These are phyloP conservation scores for Dascyllus trimaculatus DNA, from an alignment of 2,113 vertebrate species.

Conservation along the genomic window DNA sequence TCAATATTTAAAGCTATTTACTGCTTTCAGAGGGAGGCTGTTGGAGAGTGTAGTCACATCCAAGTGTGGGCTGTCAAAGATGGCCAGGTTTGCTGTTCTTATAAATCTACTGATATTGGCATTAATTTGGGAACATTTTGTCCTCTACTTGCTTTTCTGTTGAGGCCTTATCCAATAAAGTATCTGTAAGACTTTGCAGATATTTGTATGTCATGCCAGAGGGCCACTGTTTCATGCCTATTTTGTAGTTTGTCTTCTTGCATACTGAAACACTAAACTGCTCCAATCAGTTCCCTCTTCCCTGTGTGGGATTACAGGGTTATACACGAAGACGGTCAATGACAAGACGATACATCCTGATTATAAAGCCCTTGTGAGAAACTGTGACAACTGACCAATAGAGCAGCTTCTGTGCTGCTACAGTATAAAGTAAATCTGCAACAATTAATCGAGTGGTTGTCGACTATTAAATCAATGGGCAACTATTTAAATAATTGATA, in stretches of 20 bases:
- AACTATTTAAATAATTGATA: too few relatives aligned
- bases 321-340: too few relatives aligned
- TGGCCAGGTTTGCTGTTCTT: slow-evolving; percentile 44
- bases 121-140: slow-evolving; percentile 64
- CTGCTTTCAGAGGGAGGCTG: slow-evolving; percentile 39
- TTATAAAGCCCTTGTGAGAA: too few relatives aligned
- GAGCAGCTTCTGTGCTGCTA: too few relatives aligned
- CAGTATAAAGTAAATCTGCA: too few relatives aligned
- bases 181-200: slow-evolving; percentile 10
- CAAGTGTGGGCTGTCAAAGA: slow-evolving; percentile 68
- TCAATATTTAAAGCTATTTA: slow-evolving; percentile 27
- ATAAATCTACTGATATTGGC: slow-evolving; percentile 54
- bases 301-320: not conserved
- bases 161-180: slow-evolving; percentile 25
- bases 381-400: too few relatives aligned
- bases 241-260: not conserved
- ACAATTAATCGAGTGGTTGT: too few relatives aligned
- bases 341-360: too few relatives aligned
- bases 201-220: slow-evolving; percentile 23
- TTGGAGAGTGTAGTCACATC: slow-evolving; percentile 37
- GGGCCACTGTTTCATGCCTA: not conserved
- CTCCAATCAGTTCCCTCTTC: not conserved
- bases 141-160: slow-evolving; percentile 14
- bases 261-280: not conserved
- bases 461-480: too few relatives aligned